Base-by-base conservation (phyloP, 2,113 vertebrate species). In the Hippopotamus amphibius region DNA sequence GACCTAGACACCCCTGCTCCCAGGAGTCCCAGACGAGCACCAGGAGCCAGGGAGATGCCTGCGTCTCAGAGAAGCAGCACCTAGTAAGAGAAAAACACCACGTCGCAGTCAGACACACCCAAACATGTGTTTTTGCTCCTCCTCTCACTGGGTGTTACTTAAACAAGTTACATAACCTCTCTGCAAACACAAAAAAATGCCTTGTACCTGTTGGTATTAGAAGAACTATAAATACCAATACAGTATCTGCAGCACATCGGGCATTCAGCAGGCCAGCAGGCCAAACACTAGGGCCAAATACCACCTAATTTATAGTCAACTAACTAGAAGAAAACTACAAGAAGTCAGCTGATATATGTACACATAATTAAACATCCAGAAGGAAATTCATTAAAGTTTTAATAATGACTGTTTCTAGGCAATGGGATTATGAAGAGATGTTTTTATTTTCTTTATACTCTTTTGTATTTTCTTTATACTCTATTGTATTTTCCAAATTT, bases 81-180 rank as follows among this genome's bases (percentile, higher is more conserved):
- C 8, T 28, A 46, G 66, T 26, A n/a, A 37, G 33, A 59, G 90
- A 91, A 83, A 71, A 41, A 66, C 80, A 94, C 30, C n/a, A 24
- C 11, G 11, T 74, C 19, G 30, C 43, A 13, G 21, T 12, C 37
- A 69, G 72, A 95, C 63, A 93, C 63, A 43, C 79, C 85, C 37
- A 1, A 59, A 37, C 43, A 2, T 79, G 72, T 66, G 66, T 80
- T 80, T 88, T 90, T 83, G 68, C 53, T 86, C 57, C 37, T 95
- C 87, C 50, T 87, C 61, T 63, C 30, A 26, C 33, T 19, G 33
- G 46, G 22, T 81, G 63, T 93, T 84, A 87, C 43, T 92, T 96
- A 92, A 92, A 89, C 21, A 17, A 82, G 80, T 92, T 89, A 86
- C 21, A 65, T 92, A 95, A 97, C 90, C 55, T 90, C 89, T 72